Conservation (phyloP, 1,140 invertebrate species). For the Mesaphorura yosii region DNA sequence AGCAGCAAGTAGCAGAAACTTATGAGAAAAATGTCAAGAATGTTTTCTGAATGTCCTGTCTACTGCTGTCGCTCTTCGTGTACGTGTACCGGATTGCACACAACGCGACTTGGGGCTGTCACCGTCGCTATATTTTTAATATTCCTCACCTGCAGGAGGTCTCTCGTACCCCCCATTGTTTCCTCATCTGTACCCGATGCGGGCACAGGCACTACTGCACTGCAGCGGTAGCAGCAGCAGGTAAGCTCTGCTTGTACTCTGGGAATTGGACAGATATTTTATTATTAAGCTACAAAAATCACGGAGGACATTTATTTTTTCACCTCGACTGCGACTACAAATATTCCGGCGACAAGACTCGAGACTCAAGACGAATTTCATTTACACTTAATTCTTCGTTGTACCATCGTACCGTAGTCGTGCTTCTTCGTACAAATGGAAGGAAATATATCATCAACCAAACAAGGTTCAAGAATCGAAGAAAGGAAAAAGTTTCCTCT, state of each 20-base stretch:
- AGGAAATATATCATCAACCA: background rate
- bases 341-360: background rate
- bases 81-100: too few species aligned
- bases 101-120: background rate
- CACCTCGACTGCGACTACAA: background rate
- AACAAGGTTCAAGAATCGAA: background rate
- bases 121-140: conserved; percentile 28
- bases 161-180: conserved; percentile 20
- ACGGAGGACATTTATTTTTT: background rate
- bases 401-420: too few species aligned
- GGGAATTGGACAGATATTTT: background rate
- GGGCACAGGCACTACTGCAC: background rate
- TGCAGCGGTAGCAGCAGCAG: background rate
- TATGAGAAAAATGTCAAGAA: too few species aligned
- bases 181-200: background rate
- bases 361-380: background rate
- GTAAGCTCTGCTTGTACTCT: background rate
- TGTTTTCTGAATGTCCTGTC: too few species aligned
- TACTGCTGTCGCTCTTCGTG: too few species aligned
- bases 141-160: conserved; percentile 31
- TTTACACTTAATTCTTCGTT: too few species aligned
- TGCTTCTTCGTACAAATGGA: too few species aligned
- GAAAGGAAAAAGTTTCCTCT: background rate
- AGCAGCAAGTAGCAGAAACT: too few species aligned
- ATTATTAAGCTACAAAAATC: background rate